Base-by-base conservation (phyloP, 2,888 invertebrate genomes). In the Sphaeridia pumilis region DNA sequence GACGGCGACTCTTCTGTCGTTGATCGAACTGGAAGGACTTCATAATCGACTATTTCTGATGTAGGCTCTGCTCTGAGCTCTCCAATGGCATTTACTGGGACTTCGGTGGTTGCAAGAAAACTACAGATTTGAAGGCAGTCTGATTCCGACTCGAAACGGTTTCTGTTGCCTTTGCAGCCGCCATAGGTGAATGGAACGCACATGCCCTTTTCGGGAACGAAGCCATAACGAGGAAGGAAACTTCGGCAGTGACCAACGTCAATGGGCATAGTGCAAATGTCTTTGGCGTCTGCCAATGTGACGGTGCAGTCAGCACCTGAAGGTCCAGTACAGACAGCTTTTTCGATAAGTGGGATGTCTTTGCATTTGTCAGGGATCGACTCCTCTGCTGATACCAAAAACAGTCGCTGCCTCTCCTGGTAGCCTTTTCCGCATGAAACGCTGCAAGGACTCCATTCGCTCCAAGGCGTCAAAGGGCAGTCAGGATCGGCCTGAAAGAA, bases 371-470 rank as follows among this genome's bases (percentile, higher is more conserved):
- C 74, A 67, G 82, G 79, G 21, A 75, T 69, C 2, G 47, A 67
- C 17, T 67, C 65, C 56, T 76, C 79, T 2, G 82, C 78, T 44
- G 81, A 79, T 47, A 84, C 80, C 14, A 82, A 67, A 20, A 81
- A 67, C 58, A 87, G 74, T 4, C 92, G 77, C 34, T 84, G 84
- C 49, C 88, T 78, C 47, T 67, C 64, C 55, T 67, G 59, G 10
- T 67, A 78, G 1, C 93, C 93, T 67, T 79, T 78, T 0, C 90
- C 93, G 69, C 93, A 94, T 5, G 86, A 80, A 0, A 84, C 86
- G 47, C 86, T 84, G 73, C 93, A 94, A 0, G 90, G 84, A 52
- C 88, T 87, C 92, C 92, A 94, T 61, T 84, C 83, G 52, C 86
- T 81, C 93, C 93, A 94, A 47, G 80, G 80, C 0, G 84, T 84